Evolutionary conservation across 2,888 invertebrate species (phyloP).

Genomic region (Cephus pygmeus): DNA sequence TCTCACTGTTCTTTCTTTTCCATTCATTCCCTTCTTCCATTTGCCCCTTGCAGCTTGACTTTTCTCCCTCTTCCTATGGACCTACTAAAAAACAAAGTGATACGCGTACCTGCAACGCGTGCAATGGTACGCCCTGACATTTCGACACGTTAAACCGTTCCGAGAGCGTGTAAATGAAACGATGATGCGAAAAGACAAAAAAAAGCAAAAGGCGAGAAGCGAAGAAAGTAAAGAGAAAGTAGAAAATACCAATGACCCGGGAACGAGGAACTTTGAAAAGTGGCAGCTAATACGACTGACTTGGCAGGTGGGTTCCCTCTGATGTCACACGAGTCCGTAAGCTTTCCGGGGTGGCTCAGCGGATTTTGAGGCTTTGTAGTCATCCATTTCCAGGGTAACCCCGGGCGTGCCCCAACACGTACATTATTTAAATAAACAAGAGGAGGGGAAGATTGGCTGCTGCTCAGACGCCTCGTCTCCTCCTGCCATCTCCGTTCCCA

Average conservation of each 20-base stretch:
- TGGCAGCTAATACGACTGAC: slow-evolving; percentile 36
- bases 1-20: slow-evolving; percentile 14
- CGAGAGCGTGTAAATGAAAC: not conserved
- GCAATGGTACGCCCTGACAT: not conserved
- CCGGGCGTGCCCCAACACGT: slow-evolving; percentile 35
- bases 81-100: not conserved
- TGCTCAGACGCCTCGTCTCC: slow-evolving; percentile 30
- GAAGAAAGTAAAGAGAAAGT: not conserved
- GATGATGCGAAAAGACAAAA: slow-evolving; percentile 11
- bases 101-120: not conserved
- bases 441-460: slow-evolving; percentile 51
- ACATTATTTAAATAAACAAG: slow-evolving; percentile 66
- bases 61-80: not conserved
- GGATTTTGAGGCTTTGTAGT: slow-evolving; percentile 62
- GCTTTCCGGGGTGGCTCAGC: slow-evolving; percentile 24
- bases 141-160: not conserved
- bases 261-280: slow-evolving; percentile 26
- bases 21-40: slow-evolving; percentile 10
- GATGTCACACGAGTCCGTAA: slow-evolving; percentile 35
- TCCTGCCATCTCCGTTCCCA: slow-evolving; percentile 21
- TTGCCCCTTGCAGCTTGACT: not conserved
- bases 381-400: slow-evolving; percentile 56
- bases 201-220: slow-evolving; percentile 7
- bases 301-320: slow-evolving; percentile 45
- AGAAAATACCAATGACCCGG: not conserved